phyloP scores from a whole-genome alignment of 2,797 vertebrate species.

The Limnodromus scolopaceus region DNA sequence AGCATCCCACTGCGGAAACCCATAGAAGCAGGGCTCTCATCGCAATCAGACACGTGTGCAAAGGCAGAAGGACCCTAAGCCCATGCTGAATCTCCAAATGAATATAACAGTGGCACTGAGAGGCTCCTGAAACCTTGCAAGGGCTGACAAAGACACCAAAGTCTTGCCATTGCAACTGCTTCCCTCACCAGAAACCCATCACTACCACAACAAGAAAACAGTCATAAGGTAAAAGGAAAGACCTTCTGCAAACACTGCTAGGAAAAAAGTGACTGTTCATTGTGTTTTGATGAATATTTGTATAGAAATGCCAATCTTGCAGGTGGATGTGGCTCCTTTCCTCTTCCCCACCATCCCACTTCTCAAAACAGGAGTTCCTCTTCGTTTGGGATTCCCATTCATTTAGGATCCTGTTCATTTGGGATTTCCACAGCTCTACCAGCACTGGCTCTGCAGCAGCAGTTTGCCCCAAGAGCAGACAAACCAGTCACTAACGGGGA shows the following conservation, averaged over 20 bases:
- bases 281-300: not conserved
- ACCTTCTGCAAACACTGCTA: not conserved
- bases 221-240: not conserved
- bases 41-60: rapidly evolving
- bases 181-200: not conserved
- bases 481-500: not conserved
- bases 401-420: not conserved
- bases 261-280: not conserved
- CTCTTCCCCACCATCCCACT: not conserved
- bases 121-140: not conserved
- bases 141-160: not conserved
- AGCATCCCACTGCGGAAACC: not conserved
- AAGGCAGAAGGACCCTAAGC: not conserved
- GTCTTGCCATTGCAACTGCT: rapidly evolving
- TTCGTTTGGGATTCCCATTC: not conserved
- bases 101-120: rapidly evolving
- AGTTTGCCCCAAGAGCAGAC: not conserved
- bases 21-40: not conserved
- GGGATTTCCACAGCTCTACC: not conserved
- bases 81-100: rapidly evolving
- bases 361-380: not conserved
- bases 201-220: not conserved
- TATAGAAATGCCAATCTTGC: rapidly evolving
- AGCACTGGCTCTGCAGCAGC: not conserved
- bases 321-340: not conserved